Evolutionary conservation across 2,113 vertebrate species (phyloP).

Genomic region (Chunga burmeisteri): DNA sequence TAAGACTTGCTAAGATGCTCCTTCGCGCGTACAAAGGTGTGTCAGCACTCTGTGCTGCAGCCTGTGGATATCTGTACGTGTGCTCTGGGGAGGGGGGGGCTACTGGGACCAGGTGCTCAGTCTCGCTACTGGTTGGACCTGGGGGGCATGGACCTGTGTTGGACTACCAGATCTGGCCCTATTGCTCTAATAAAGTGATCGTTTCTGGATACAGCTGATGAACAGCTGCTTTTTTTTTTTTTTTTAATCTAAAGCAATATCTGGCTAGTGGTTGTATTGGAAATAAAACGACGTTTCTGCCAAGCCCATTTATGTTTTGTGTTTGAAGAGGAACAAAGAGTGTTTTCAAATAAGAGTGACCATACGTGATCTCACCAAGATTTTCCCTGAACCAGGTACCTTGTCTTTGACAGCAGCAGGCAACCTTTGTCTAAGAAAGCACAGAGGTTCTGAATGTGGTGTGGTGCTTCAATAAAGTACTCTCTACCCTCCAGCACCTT

Average conservation of each 20-base stretch:
- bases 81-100: rapidly evolving
- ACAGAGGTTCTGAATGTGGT: neutral
- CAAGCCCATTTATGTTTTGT: neutral
- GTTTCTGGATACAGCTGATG: neutral
- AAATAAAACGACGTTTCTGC: neutral
- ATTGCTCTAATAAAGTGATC: neutral
- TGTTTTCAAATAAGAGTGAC: neutral
- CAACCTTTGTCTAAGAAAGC: neutral
- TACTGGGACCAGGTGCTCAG: neutral
- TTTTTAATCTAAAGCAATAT: neutral
- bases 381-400: neutral
- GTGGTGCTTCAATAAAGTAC: neutral
- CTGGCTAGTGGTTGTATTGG: neutral
- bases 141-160: neutral
- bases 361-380: rapidly evolving
- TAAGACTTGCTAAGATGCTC: neutral
- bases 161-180: neutral
- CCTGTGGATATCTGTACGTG: rapidly evolving
- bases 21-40: rapidly evolving
- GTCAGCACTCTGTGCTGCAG: neutral
- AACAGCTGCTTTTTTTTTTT: neutral
- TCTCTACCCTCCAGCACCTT: neutral
- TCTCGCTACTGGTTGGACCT: rapidly evolving
- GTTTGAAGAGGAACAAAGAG: neutral
- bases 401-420: neutral